Evolutionary conservation across 2,888 invertebrate species (phyloP).

Genomic region (Sepiola atlantica): DNA sequence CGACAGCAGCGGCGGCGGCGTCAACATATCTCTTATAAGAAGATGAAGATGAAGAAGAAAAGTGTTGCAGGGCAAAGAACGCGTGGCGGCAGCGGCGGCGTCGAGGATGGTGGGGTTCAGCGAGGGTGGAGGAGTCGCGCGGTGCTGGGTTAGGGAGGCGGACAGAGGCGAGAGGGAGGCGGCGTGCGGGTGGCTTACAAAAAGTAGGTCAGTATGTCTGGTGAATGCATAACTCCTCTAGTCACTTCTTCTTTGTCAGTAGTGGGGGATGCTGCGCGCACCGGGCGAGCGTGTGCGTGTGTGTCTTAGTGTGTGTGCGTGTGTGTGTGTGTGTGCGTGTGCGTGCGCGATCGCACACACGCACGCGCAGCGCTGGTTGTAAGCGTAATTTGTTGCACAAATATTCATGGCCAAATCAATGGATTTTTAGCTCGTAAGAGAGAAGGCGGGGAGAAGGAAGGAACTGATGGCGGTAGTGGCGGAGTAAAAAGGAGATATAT

Average conservation of each 20-base stretch:
- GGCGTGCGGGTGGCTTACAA: neutral
- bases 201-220: conserved; percentile 44
- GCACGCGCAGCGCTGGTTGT: no score
- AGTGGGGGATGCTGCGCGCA: neutral
- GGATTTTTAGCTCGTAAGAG: neutral
- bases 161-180: neutral
- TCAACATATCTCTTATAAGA: neutral
- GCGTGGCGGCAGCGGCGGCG: neutral
- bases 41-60: conserved; percentile 8
- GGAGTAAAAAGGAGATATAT: neutral
- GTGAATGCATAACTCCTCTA: conserved; percentile 34
- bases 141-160: neutral
- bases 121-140: neutral
- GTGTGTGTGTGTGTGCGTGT: neutral
- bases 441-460: neutral
- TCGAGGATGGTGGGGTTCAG: neutral
- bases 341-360: neutral
- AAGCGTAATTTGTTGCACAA: conserved; percentile 43
- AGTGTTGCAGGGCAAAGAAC: conserved; percentile 13
- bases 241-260: neutral
- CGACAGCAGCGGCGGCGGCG: neutral
- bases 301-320: no score
- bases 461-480: neutral
- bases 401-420: conserved; percentile 37
- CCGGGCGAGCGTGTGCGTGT: neutral